Evolutionary conservation across 2,797 vertebrate genomes (phyloP).

Genomic region (Orientallactaga sibirica): DNA sequence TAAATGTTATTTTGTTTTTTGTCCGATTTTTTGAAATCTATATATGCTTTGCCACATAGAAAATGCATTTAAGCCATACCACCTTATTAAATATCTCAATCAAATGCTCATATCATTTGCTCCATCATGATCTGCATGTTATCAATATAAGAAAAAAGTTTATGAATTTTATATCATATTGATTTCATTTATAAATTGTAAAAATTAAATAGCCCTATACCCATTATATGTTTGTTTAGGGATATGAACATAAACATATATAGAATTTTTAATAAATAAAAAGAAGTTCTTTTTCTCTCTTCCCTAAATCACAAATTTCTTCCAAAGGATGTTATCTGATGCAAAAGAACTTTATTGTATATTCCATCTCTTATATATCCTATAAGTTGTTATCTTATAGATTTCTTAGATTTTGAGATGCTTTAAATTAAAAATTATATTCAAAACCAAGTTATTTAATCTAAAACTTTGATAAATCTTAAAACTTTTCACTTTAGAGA

Average conservation of each 20-base stretch:
- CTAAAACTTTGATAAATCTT: background rate
- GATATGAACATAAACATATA: background rate
- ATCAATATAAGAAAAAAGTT: background rate
- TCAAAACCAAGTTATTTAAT: conserved; percentile 43
- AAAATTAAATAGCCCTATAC: background rate
- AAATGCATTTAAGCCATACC: background rate
- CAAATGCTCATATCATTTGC: background rate
- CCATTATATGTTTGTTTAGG: background rate
- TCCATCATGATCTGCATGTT: background rate
- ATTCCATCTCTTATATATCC: background rate
- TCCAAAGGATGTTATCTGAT: conserved; percentile 34
- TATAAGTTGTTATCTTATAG: background rate
- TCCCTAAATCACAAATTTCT: background rate
- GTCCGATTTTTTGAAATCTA: background rate
- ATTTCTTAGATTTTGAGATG: background rate
- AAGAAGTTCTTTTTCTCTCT: background rate
- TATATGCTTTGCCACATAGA: background rate
- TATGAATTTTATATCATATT: background rate
- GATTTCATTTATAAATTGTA: conserved; percentile 19
- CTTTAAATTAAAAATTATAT: background rate
- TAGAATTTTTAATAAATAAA: conserved; percentile 31
- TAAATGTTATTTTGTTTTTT: conserved; percentile 43
- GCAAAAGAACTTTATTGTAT: background rate
- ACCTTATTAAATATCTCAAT: conserved; percentile 34
- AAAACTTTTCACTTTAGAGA: background rate